These are phyloP conservation scores for Amorpha juglandis DNA, from an alignment of 2,888 invertebrate genomes.

Conservation along the genomic window DNA sequence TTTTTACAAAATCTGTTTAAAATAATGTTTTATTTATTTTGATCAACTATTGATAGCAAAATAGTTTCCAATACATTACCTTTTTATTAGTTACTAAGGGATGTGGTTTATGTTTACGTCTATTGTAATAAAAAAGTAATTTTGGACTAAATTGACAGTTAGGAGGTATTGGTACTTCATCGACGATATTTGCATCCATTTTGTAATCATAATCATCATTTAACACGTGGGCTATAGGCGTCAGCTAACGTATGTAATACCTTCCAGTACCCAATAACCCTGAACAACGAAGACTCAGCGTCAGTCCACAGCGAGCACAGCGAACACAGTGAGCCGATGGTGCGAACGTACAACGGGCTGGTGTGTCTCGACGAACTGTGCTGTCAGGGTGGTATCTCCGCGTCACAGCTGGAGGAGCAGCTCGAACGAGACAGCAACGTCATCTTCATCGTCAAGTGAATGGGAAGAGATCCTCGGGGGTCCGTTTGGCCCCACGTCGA, in stretches of 20 bases:
- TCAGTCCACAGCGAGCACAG: slow-evolving; percentile 49
- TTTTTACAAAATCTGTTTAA: too few species aligned
- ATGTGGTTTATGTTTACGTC: too few species aligned
- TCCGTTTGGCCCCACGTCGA: neutral
- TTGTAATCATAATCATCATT: too few species aligned
- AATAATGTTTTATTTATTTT: too few species aligned
- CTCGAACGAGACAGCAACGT: slow-evolving; percentile 91
- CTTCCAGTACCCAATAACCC: slow-evolving; percentile 80
- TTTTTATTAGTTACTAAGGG: too few species aligned
- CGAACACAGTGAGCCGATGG: slow-evolving; percentile 70
- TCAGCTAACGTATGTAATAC: neutral
- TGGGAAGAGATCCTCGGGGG: neutral
- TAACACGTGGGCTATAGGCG: too few species aligned
- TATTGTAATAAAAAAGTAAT: too few species aligned
- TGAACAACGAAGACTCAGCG: slow-evolving; percentile 66
- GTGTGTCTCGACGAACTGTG: slow-evolving; percentile 93
- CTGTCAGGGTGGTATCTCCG: slow-evolving; percentile 88
- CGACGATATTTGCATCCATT: too few species aligned
- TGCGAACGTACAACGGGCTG: slow-evolving; percentile 73
- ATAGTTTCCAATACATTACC: too few species aligned
- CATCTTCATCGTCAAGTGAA: slow-evolving; percentile 83
- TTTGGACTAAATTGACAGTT: too few species aligned
- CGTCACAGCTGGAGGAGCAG: slow-evolving; percentile 89
- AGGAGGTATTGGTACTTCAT: too few species aligned
- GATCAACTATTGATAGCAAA: too few species aligned